Evolutionary conservation across 2,888 invertebrate genomes (phyloP), one percentile per base, ranked within the genome.

Genomic region (Drosophila seclusa): DNA sequence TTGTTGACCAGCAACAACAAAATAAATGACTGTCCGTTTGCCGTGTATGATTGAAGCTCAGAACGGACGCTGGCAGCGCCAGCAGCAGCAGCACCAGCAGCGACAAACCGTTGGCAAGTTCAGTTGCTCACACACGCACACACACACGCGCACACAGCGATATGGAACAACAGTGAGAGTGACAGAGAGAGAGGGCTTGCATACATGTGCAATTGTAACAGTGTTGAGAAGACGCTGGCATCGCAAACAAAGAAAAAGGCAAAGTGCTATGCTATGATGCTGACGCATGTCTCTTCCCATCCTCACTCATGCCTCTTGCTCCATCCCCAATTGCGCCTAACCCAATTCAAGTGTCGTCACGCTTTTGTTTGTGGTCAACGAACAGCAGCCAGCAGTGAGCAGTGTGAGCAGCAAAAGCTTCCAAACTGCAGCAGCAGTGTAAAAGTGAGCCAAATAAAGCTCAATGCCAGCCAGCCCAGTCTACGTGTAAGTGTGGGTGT

Each of bases 21-120:
- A 79, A 75, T 79, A 79, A 79, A 66, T 64, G 76, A 61, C 73
- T 55, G 67, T 45, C 68, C 58, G 66, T 48, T 65, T 59, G 63
- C 64, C 75, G 73, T 55, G 71, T 80, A 74, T 88, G 88, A 84
- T 86, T 84, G 83, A 88, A 83, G 88, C 84, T 86, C 86, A 73
- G 73, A 67, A 77, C 77, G 81, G 61, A 82, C 83, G 77, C 70
- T 64, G 69, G 63, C 58, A 24, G 48, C 57, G 38, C 32, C 52
- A 11, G 52, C 49, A 24, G 13, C 62, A 18, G 34, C 63, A 21
- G n/a, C 34, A 53, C 18, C 36, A 36, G 27, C 54, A 38, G 38
- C 55, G 16, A 13, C 40, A 36, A 27, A 27, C 34, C 54, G 54
- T 31, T 29, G 57, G 42, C 57, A 57, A 57, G 57, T 57, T 57